A percentile compares a stretch with the other conserved stretches of the same genome.
Conservation (phyloP, 30 jellyfish, hydroid and myxozoan genomes). For the Hydra vulgaris region DNA sequence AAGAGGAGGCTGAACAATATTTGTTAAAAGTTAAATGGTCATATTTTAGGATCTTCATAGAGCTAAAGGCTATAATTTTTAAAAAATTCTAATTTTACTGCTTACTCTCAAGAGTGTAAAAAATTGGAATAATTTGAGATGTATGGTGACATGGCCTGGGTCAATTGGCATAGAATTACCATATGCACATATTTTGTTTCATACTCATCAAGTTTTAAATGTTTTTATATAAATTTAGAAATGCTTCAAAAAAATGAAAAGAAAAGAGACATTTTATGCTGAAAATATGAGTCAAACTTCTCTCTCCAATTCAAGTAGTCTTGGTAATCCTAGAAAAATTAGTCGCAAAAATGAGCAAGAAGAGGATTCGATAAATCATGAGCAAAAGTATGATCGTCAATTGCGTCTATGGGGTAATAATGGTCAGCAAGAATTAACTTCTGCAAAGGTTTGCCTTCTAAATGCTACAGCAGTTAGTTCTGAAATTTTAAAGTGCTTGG, state of each 20-base stretch:
- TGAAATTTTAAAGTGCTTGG: constrained; percentile 64
- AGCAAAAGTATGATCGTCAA: constrained; percentile 80
- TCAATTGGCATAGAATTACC: too few species aligned
- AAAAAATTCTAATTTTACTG: too few species aligned
- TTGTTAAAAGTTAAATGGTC: too few species aligned
- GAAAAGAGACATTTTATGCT: neutral
- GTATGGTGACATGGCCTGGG: too few species aligned
- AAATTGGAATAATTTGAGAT: too few species aligned
- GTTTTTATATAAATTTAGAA: neutral
- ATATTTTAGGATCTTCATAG: too few species aligned
- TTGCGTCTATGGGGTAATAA: constrained; percentile 89
- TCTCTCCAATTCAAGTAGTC: neutral
- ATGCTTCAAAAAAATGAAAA: neutral
- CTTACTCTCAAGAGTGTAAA: too few species aligned
- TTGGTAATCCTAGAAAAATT: neutral
- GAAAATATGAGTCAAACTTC: neutral
- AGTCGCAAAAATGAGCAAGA: neutral
- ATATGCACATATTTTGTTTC: too few species aligned
- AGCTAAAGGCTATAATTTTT: too few species aligned
- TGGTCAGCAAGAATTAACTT: constrained; percentile 71
- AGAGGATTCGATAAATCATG: constrained; percentile 24
- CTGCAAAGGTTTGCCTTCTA: constrained; percentile 68
- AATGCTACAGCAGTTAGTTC: constrained; percentile 90
- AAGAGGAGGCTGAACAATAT: too few species aligned
- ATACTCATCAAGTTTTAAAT: too few species aligned